Percentiles rank a stretch among this genome's conserved stretches.
Conservation (phyloP, 2,113 vertebrate genomes). For the Charadrius vociferus region DNA sequence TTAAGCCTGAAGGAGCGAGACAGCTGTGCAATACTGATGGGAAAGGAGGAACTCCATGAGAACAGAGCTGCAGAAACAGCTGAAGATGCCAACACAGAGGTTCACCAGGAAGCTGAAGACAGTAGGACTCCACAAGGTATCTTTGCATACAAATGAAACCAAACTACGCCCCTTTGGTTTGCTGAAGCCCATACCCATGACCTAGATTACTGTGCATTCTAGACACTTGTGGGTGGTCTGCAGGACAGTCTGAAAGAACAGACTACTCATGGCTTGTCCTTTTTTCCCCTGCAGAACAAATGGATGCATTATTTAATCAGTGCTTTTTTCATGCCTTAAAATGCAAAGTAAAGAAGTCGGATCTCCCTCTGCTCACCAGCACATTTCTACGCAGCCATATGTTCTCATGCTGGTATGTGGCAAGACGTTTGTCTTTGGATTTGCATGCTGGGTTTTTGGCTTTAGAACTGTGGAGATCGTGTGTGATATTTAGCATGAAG, state of each 20-base stretch:
- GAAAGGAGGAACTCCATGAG: background rate
- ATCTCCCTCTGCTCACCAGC: slow-evolving; percentile 93
- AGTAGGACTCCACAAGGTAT: slow-evolving; percentile 85
- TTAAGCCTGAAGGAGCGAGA: slow-evolving; percentile 51
- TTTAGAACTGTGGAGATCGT: background rate
- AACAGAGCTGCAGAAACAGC: slow-evolving; percentile 1
- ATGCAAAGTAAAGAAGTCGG: slow-evolving; percentile 90
- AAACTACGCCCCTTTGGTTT: background rate
- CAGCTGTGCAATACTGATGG: background rate
- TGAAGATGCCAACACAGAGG: background rate
- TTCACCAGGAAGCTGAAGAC: slow-evolving; percentile 58
- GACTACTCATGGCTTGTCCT: background rate
- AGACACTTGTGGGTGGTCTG: background rate
- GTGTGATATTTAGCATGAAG: background rate
- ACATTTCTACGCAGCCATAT: slow-evolving; percentile 92
- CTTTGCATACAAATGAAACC: background rate
- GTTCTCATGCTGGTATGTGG: slow-evolving; percentile 92
- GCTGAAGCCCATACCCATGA: background rate
- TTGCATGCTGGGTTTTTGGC: background rate
- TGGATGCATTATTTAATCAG: slow-evolving; percentile 87
- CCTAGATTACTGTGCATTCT: background rate
- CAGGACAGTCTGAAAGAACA: background rate
- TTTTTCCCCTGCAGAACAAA: slow-evolving; percentile 81
- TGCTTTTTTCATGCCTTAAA: slow-evolving; percentile 95
- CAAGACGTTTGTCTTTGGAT: background rate